phyloP scores from a whole-genome alignment of 2,797 vertebrate genomes.

The Hydrolagus colliei region DNA sequence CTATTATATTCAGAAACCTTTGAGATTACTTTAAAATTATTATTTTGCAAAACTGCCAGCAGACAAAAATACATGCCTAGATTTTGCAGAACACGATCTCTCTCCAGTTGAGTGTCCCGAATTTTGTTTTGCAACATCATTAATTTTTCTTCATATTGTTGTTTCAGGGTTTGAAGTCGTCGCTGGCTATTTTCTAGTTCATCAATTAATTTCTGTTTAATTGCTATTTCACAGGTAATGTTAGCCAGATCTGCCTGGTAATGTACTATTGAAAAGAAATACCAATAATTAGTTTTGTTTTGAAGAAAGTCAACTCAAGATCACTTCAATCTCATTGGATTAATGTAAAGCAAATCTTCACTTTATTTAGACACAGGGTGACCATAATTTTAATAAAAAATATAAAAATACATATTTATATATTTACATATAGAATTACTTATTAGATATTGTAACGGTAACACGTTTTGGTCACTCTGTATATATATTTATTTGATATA shows the following conservation, averaged over 20 bases:
- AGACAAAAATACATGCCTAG: constrained; percentile 59
- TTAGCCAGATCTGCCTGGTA: constrained; percentile 90
- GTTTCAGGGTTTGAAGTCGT: constrained; percentile 84
- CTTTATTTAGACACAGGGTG: no score
- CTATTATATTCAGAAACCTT: not conserved
- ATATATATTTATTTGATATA: no score
- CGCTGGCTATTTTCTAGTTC: constrained; percentile 94
- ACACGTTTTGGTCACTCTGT: no score
- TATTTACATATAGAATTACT: no score
- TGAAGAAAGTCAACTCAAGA: not conserved
- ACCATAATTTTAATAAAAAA: no score
- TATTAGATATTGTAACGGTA: no score
- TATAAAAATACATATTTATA: no score
- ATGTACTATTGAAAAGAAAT: constrained; percentile 59
- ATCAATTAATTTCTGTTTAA: constrained; percentile 95
- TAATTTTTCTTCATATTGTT: constrained; percentile 91
- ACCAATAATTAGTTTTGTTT: not conserved
- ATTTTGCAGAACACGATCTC: constrained; percentile 89
- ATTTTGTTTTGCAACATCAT: constrained; percentile 93
- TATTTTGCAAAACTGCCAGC: not conserved
- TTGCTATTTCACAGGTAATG: constrained; percentile 96
- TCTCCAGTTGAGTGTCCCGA: constrained; percentile 86
- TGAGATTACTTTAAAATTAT: not conserved
- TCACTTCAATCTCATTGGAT: not conserved
- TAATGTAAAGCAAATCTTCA: not conserved